Percentiles rank a stretch among this genome's conserved stretches.
These are phyloP conservation scores for Leptinotarsa juncta DNA, from an alignment of 2,888 invertebrate genomes.

Conservation along the genomic window DNA sequence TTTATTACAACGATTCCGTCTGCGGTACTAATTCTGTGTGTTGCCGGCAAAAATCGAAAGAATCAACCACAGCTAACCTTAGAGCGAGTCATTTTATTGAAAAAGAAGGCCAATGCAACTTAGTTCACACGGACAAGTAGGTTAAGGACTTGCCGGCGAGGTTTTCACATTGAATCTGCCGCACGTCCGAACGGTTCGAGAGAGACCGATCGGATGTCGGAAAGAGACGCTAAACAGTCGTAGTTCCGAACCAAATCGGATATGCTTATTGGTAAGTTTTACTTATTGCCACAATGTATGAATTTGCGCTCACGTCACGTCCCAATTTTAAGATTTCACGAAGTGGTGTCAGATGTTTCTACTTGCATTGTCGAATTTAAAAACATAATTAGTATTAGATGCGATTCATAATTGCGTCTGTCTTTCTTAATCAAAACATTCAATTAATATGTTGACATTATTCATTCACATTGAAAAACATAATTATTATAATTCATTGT, in stretches of 20 bases:
- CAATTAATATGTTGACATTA: too few species aligned
- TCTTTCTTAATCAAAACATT: too few species aligned
- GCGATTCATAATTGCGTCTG: too few species aligned
- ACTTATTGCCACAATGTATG: constrained; percentile 51
- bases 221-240: constrained; percentile 51
- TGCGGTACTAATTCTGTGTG: constrained; percentile 9
- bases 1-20: background rate
- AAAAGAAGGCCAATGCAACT: constrained; percentile 64
- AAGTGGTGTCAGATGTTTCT: background rate
- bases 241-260: constrained; percentile 47
- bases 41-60: constrained; percentile 32
- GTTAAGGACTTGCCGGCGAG: constrained; percentile 63
- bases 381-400: too few species aligned
- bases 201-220: constrained; percentile 46
- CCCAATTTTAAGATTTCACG: constrained; percentile 49
- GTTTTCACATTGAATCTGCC: constrained; percentile 60
- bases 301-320: constrained; percentile 49
- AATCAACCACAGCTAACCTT: constrained; percentile 49
- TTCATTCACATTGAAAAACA: too few species aligned
- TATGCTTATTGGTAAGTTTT: constrained; percentile 54
- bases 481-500: too few species aligned
- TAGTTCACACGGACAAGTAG: constrained; percentile 63
- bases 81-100: constrained; percentile 48
- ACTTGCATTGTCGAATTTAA: too few species aligned
- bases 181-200: constrained; percentile 54